phyloP scores from a whole-genome alignment of 2,113 vertebrate genomes.

The Anarhynchus alexandrinus region DNA sequence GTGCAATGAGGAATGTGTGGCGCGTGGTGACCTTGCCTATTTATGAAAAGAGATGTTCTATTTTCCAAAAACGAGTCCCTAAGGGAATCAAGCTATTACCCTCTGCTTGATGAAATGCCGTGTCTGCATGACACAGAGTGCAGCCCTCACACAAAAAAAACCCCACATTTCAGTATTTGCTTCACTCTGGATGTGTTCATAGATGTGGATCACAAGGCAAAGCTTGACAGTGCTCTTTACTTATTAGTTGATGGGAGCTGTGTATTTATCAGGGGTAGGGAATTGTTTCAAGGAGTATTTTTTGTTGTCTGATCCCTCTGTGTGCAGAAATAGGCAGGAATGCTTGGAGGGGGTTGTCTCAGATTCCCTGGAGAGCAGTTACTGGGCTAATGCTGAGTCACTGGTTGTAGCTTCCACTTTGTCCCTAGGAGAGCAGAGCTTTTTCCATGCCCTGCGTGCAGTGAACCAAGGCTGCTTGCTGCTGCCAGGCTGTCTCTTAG shows the following conservation, averaged over 20 bases:
- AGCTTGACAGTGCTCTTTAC: background rate
- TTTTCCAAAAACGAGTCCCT: background rate
- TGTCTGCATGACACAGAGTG: background rate
- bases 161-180: background rate
- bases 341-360: background rate
- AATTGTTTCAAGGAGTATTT: background rate
- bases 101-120: constrained; percentile 12
- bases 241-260: background rate
- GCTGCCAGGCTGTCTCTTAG: background rate
- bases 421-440: background rate
- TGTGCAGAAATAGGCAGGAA: background rate
- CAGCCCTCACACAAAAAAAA: rapidly evolving
- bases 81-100: constrained; percentile 9
- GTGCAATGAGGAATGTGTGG: background rate
- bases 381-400: background rate
- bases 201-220: background rate
- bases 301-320: background rate
- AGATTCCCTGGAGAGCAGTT: background rate
- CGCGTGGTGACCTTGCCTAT: background rate
- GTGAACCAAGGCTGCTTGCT: background rate
- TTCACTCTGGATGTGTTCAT: background rate
- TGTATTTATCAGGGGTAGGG: background rate
- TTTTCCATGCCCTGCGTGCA: background rate
- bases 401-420: background rate
- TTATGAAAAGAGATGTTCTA: constrained; percentile 9